Conservation (phyloP, 2,797 vertebrate species). For the Falco cherrug region DNA sequence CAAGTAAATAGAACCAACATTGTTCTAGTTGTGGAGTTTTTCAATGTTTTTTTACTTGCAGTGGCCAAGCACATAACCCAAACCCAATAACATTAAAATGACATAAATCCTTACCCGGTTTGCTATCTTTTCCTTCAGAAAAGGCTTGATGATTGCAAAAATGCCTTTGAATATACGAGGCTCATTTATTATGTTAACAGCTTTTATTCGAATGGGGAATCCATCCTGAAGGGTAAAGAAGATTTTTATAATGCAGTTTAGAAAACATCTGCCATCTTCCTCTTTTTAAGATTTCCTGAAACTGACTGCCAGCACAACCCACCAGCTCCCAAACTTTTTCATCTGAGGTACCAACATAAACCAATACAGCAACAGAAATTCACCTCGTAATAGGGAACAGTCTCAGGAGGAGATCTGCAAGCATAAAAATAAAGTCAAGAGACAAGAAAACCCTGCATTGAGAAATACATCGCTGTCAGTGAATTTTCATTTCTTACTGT, state of each 20-base stretch:
- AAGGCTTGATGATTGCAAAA: slow-evolving; percentile 98
- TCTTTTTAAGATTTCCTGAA: background rate
- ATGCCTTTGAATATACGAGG: slow-evolving; percentile 98
- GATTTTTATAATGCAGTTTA: slow-evolving; percentile 16
- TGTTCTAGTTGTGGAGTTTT: background rate
- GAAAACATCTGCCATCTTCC: background rate
- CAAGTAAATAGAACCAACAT: background rate
- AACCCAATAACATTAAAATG: background rate
- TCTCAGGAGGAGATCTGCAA: background rate
- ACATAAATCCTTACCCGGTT: slow-evolving; percentile 87
- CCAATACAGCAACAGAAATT: background rate
- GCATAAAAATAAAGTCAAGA: background rate
- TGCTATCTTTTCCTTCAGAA: slow-evolving; percentile 98
- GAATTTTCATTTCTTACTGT: background rate
- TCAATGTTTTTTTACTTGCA: background rate
- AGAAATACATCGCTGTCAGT: background rate
- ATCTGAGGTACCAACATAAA: background rate
- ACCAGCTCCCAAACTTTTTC: background rate
- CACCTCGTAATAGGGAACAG: background rate
- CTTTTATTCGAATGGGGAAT: slow-evolving; percentile 98
- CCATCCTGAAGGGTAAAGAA: slow-evolving; percentile 84
- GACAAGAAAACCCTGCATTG: background rate
- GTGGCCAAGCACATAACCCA: background rate
- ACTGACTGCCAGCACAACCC: background rate
- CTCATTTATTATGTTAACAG: slow-evolving; percentile 96